Conservation (phyloP, 2,888 invertebrate genomes). For the Bellardia bayeri region DNA sequence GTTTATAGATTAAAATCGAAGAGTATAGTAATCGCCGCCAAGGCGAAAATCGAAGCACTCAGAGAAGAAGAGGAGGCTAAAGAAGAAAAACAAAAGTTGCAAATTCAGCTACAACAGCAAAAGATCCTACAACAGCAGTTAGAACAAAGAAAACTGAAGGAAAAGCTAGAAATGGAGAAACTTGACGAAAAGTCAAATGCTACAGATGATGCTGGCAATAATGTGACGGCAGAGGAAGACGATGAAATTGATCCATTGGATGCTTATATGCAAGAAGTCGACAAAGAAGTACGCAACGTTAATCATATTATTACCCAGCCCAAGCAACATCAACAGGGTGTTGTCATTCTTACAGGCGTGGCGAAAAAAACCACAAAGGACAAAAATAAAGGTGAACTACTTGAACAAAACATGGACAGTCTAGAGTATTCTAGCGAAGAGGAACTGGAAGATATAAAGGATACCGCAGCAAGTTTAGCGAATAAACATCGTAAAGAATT, state of each 20-base stretch:
- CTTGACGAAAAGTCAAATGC: slow-evolving; percentile 84
- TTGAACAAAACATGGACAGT: slow-evolving; percentile 99
- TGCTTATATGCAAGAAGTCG: slow-evolving; percentile 97
- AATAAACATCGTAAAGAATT: slow-evolving; percentile 96
- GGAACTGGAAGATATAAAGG: slow-evolving; percentile 96
- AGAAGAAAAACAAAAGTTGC: slow-evolving; percentile 63
- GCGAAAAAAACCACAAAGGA: slow-evolving; percentile 91
- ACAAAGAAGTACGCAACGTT: slow-evolving; percentile 85
- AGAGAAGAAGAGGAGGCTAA: slow-evolving; percentile 68
- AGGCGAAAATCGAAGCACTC: slow-evolving; percentile 68
- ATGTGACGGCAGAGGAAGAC: slow-evolving; percentile 82
- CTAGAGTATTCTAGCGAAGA: slow-evolving; percentile 99
- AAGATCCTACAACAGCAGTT: slow-evolving; percentile 78
- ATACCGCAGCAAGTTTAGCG: slow-evolving; percentile 93
- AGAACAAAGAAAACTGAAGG: slow-evolving; percentile 83
- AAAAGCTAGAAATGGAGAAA: slow-evolving; percentile 76
- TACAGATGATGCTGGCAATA: slow-evolving; percentile 80
- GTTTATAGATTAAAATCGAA: slow-evolving; percentile 76
- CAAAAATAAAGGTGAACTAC: slow-evolving; percentile 96
- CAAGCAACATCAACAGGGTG: slow-evolving; percentile 84
- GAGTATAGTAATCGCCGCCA: slow-evolving; percentile 83
- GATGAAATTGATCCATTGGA: slow-evolving; percentile 98
- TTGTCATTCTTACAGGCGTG: slow-evolving; percentile 93
- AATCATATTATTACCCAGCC: slow-evolving; percentile 84
- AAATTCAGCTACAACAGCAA: slow-evolving; percentile 81